Evolutionary conservation across 2,113 vertebrate species (phyloP).

Genomic region (Psophia crepitans): DNA sequence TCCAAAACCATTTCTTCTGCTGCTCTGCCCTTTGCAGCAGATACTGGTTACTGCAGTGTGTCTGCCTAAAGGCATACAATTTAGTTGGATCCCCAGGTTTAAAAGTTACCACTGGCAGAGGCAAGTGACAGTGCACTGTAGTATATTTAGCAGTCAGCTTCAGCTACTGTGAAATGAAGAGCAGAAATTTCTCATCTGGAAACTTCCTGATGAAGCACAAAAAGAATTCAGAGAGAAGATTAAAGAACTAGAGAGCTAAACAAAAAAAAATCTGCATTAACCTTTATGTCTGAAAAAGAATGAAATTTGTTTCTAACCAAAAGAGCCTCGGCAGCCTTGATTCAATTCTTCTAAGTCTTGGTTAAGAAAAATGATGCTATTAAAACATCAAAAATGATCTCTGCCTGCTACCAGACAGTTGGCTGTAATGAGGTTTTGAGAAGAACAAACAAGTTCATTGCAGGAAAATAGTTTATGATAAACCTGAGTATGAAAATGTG

Average conservation of each 20-base stretch:
- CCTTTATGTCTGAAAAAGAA: not conserved
- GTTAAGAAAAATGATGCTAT: constrained; percentile 37
- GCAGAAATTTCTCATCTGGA: not conserved
- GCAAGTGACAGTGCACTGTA: not conserved
- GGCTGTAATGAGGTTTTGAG: constrained; percentile 35
- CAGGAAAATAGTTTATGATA: constrained; percentile 14
- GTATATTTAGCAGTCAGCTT: not conserved
- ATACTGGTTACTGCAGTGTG: not conserved
- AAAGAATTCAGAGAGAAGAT: constrained; percentile 7
- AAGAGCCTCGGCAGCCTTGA: not conserved
- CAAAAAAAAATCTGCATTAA: constrained; percentile 33
- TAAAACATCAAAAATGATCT: constrained; percentile 43
- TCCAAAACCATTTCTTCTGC: not conserved
- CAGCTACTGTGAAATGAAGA: not conserved
- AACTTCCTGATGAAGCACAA: not conserved
- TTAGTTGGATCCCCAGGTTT: not conserved
- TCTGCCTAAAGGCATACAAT: not conserved
- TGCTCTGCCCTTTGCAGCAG: not conserved
- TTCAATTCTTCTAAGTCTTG: not conserved
- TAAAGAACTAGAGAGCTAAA: constrained; percentile 21
- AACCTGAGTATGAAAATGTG: not conserved
- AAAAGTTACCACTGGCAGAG: not conserved
- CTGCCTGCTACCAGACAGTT: not conserved
- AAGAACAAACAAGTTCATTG: constrained; percentile 34
- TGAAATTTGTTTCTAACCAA: not conserved